Evolutionary conservation across 2,888 invertebrate species (phyloP).

Genomic region (Notodonta dromedarius): DNA sequence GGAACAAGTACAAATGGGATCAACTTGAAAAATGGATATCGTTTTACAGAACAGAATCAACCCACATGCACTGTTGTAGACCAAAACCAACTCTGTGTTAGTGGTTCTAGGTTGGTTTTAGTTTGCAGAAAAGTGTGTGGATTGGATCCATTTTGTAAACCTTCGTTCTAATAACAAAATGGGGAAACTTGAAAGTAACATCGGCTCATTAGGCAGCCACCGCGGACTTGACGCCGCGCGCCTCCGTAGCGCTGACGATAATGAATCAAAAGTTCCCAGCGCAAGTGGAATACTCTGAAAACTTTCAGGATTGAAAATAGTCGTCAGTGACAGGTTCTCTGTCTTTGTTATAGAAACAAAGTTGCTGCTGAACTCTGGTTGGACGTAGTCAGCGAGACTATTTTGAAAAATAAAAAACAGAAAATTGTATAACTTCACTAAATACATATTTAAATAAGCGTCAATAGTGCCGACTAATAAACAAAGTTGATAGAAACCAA

Average conservation of each 20-base stretch:
- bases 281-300: constrained; percentile 47
- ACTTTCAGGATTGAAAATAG: constrained; percentile 39
- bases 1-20: constrained; percentile 66
- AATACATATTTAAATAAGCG: too few species aligned
- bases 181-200: constrained; percentile 70
- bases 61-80: too few species aligned
- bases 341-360: constrained; percentile 28
- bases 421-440: too few species aligned
- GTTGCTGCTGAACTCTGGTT: constrained; percentile 10
- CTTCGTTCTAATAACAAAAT: constrained; percentile 57
- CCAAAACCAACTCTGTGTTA: too few species aligned
- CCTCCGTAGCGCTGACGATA: constrained; percentile 43
- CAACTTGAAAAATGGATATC: constrained; percentile 69
- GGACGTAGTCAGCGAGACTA: neutral
- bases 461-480: too few species aligned
- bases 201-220: constrained; percentile 62
- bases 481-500: too few species aligned
- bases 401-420: too few species aligned
- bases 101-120: too few species aligned
- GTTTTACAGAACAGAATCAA: too few species aligned
- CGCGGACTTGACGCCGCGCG: constrained; percentile 43
- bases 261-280: constrained; percentile 65
- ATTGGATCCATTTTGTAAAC: too few species aligned
- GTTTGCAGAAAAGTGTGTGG: too few species aligned
- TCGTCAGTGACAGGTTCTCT: constrained; percentile 30